Base-by-base conservation (phyloP, 2,888 invertebrate genomes). In the Macrosiphum euphorbiae region DNA sequence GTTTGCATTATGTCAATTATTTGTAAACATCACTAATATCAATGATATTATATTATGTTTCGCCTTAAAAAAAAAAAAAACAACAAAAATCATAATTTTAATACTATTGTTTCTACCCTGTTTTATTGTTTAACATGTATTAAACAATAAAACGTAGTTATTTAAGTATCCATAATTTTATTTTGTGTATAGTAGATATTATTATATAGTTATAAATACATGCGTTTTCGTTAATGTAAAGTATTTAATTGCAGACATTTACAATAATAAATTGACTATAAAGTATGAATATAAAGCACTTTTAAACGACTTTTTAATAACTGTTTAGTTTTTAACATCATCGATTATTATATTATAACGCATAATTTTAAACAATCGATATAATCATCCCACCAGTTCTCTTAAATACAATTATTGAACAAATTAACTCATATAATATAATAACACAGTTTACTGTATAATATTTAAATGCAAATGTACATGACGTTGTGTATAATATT, bases 221-320 rank as follows among this genome's bases (percentile, higher is more conserved):
- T 16, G 2, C 0, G 35, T 41, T 44, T 78, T 35, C 24, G 47
- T 35, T 26, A 0, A 7, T 52, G 24, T 44, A 85, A 52, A 91
- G 52, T 7, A 24, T 84, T 28, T 55, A 44, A 85, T 85, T 55
- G 20, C 55, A 58, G 1, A 85, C 28, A 91, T 91, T 24, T 91
- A 47, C n/a, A 85, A 58, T 85, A 58, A 47, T 47, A 11, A 47
- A 85, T 85, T 55, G 20, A 28, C 85, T 3, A 85, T 55, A 44
- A 44, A 91, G 41, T 84, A 52, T 41, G 10, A 84, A 52, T 52
- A 13, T 11, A 58, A 91, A 26, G 52, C 28, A 84, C 52, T 41
- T 78, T 91, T 55, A 52, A 90, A 84, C 41, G 20, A 55, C 41
- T 16, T 28, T 41, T 26, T 58, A 58, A 89, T 55, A 89, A 89